Conservation (phyloP, 2,797 vertebrate genomes). For the Tauraco hartlaubi region DNA sequence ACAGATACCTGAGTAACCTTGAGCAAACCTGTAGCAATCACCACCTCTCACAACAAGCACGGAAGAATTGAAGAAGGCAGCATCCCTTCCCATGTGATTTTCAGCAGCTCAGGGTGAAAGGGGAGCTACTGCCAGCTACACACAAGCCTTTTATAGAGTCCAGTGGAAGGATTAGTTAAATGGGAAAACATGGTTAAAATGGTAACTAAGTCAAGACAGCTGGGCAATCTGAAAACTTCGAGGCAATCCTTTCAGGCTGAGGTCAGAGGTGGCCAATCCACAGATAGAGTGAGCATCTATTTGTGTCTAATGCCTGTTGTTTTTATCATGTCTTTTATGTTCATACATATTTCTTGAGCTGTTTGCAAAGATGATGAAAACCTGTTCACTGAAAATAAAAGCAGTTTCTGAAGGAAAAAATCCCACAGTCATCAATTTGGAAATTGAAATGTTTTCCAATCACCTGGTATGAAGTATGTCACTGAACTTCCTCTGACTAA, state of each 20-base stretch:
- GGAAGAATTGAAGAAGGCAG: rapidly evolving
- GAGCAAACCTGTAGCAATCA: neutral
- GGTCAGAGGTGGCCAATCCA: neutral
- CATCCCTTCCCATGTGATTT: rapidly evolving
- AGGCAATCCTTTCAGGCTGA: neutral
- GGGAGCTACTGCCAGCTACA: rapidly evolving
- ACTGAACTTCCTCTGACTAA: neutral
- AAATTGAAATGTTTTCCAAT: neutral
- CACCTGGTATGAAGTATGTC: neutral
- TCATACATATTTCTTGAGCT: neutral
- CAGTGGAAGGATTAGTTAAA: neutral
- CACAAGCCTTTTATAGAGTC: neutral
- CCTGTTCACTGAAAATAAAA: neutral
- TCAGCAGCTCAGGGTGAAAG: neutral
- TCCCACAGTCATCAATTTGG: rapidly evolving
- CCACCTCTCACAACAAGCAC: rapidly evolving
- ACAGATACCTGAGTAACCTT: rapidly evolving
- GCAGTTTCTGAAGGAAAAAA: neutral
- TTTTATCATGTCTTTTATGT: neutral
- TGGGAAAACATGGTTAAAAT: neutral
- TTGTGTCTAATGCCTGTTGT: neutral
- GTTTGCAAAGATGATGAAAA: neutral
- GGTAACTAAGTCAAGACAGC: neutral
- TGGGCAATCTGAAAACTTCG: neutral
- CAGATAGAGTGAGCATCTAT: neutral